Evolutionary conservation across 1,140 invertebrate species (phyloP).

Genomic region (Drosophila rhopaloa): DNA sequence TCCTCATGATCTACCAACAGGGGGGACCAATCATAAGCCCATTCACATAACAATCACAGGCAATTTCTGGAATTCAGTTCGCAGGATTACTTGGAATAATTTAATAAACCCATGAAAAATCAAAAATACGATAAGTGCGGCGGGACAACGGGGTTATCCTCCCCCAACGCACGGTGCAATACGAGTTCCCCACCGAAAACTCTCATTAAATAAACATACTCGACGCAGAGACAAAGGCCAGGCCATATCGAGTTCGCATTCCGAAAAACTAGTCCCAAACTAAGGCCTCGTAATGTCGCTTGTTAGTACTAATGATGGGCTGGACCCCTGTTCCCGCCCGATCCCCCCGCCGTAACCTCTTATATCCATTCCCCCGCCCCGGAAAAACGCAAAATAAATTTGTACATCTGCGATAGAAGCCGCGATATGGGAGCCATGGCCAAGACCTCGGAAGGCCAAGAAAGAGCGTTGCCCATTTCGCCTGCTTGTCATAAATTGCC

Average conservation of each 20-base stretch:
- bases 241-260: constrained; percentile 68
- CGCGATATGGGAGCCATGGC: constrained; percentile 65
- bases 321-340: constrained; percentile 1
- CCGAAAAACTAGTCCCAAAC: constrained; percentile 49
- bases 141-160: constrained; percentile 12
- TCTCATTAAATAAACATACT: constrained; percentile 71
- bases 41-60: constrained; percentile 52
- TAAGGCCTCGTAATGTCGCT: constrained; percentile 72
- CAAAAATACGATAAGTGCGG: constrained; percentile 69
- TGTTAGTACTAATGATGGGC: constrained; percentile 81
- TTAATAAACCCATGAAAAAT: constrained; percentile 82
- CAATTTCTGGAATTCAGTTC: constrained; percentile 63
- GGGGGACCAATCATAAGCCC: constrained; percentile 28
- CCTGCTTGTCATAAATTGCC: constrained; percentile 80
- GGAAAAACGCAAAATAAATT: constrained; percentile 68
- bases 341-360: neutral
- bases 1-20: constrained; percentile 13
- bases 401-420: constrained; percentile 72
- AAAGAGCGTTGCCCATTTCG: constrained; percentile 50
- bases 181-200: constrained; percentile 59
- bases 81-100: constrained; percentile 63
- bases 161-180: constrained; percentile 49
- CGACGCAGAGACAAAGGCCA: constrained; percentile 24
- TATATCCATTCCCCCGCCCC: constrained; percentile 1
- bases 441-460: constrained; percentile 32